phyloP scores from a whole-genome alignment of 2,888 invertebrate genomes.

The Drosophila koepferae region DNA sequence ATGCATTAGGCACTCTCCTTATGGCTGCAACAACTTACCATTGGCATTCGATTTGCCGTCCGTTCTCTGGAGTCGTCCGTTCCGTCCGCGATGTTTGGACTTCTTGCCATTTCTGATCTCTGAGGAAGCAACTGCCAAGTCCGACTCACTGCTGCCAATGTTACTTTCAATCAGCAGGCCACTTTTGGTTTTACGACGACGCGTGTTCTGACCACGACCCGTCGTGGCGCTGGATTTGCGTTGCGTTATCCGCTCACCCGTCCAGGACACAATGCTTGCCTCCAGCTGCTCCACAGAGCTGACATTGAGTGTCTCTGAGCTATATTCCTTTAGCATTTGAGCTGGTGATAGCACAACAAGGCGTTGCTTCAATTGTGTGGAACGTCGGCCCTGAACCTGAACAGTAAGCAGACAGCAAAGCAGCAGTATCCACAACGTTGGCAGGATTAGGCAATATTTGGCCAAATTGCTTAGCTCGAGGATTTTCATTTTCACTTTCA shows the following conservation, averaged over 20 bases:
- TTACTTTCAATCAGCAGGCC: slow-evolving; percentile 83
- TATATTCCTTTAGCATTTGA: slow-evolving; percentile 65
- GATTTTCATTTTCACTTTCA: slow-evolving; percentile 55
- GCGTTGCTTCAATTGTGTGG: slow-evolving; percentile 46
- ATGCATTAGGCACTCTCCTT: slow-evolving; percentile 43
- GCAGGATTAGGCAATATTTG: slow-evolving; percentile 19
- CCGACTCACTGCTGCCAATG: slow-evolving; percentile 53
- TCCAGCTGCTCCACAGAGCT: slow-evolving; percentile 61
- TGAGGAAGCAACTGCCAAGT: slow-evolving; percentile 36
- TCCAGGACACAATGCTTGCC: slow-evolving; percentile 77
- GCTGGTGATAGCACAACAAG: slow-evolving; percentile 58
- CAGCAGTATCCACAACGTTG: slow-evolving; percentile 28
- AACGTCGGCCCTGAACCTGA: slow-evolving; percentile 44
- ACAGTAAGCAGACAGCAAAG: not conserved
- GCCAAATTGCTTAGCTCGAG: slow-evolving; percentile 33
- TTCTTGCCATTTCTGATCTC: slow-evolving; percentile 56
- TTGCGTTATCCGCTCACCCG: slow-evolving; percentile 68
- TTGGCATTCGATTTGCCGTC: slow-evolving; percentile 62
- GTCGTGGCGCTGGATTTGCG: slow-evolving; percentile 35
- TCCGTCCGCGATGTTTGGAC: slow-evolving; percentile 67
- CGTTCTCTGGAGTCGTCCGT: slow-evolving; percentile 70
- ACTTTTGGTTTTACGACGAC: slow-evolving; percentile 82
- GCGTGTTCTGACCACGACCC: slow-evolving; percentile 34
- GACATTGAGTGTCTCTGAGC: slow-evolving; percentile 39
- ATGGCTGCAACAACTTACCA: slow-evolving; percentile 55